Base-by-base conservation (phyloP, 2,113 vertebrate species). In the Sterna hirundo region DNA sequence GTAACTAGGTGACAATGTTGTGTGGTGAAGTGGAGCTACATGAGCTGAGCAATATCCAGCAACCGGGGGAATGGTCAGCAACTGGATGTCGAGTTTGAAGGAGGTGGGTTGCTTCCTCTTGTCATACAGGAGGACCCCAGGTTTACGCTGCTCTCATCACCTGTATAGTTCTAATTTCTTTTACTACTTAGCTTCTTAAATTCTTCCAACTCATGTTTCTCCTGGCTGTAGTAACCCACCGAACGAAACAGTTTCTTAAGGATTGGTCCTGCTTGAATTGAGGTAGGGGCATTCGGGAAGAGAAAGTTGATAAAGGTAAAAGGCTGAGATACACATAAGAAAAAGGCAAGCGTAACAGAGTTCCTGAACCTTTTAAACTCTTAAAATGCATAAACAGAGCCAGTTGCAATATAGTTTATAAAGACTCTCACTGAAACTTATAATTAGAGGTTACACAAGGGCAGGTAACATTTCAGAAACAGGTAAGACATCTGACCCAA, bases 381-480 rank as follows among this genome's bases (percentile, higher is more conserved):
- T 91, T 61, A n/a, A 65, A 46, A 2, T 71, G 83, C 69, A 60
- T 90, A 93, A 95, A 80, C 47, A 87, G n/a, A 78, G 42, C 54
- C 27, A 74, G 62, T 60, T 89, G 90, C 88, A 93, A 68, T 51
- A 32, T 18, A 61, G 64, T 76, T 96, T 95, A 49, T 90, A 86
- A 94, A 94, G 75, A 64, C 91, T 78, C 81, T 91, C 55, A 80
- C 77, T 93, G 90, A 93, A 96, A 75, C 83, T 71, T 90, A 70
- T 79, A 96, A 94, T 95, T 97, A 97, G 89, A 96, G 81, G 94
- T 95, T 97, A 91, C 84, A 62, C 88, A 97, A 97, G 88, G 93
- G 81, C 86, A 96, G 90, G 92, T 70, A 61, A 57, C 69, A 94
- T 78, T 97, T 95, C 81, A 97, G 94, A 96, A 97, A 83, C 47